These are phyloP conservation scores for Paracentrotus lividus DNA, from an alignment of 53 echinoderm and acorn worm species.

Conservation along the genomic window DNA sequence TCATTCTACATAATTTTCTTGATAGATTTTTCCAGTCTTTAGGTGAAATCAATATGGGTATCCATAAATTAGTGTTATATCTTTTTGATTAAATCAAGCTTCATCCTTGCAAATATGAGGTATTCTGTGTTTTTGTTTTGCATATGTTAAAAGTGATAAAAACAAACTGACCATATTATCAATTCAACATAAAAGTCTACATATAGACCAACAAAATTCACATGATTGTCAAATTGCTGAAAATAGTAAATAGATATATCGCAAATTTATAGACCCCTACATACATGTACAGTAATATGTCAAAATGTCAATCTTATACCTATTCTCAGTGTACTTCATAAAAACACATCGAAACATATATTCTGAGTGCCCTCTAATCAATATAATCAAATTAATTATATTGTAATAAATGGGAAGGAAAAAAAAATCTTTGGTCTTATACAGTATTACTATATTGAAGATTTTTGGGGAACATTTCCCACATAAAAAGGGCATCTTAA, in stretches of 20 bases:
- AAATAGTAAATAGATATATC: background rate
- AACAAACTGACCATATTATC: background rate
- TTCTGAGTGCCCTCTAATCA: background rate
- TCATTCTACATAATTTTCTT: background rate
- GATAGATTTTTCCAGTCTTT: background rate
- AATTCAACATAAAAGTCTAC: background rate
- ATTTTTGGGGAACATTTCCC: background rate
- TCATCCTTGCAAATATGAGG: conserved; percentile 7
- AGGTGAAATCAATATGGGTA: background rate
- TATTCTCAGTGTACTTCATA: background rate
- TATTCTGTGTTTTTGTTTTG: conserved; percentile 42
- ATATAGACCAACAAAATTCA: background rate
- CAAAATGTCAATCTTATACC: background rate
- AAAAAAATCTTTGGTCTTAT: background rate
- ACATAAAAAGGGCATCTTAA: background rate
- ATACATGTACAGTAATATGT: background rate
- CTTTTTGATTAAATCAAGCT: too few species aligned
- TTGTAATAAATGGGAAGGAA: background rate
- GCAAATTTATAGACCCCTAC: background rate
- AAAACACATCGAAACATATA: background rate
- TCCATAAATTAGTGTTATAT: background rate
- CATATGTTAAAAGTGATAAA: conserved; percentile 34
- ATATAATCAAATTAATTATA: background rate
- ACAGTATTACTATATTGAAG: background rate
- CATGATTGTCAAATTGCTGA: conserved; percentile 18